Percentiles rank a stretch among this genome's conserved stretches.
Evolutionary conservation across 1,140 invertebrate genomes (phyloP).

Genomic region (Brachionus paranguensis): DNA sequence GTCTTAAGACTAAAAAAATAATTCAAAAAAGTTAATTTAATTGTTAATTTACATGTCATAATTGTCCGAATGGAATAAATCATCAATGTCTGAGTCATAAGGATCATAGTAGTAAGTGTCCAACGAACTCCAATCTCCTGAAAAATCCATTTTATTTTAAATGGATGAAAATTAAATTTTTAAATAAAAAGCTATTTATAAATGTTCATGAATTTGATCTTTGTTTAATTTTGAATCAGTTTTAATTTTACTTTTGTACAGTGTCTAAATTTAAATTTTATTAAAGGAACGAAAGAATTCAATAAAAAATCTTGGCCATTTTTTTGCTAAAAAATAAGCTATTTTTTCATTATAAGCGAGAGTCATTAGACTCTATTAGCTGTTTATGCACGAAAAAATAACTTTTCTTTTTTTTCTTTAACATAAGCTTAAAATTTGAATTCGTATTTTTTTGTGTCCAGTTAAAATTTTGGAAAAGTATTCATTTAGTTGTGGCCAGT

Average conservation of each 20-base stretch:
- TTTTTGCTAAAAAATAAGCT: too few species aligned
- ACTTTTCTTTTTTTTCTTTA: too few species aligned
- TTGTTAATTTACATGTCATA: neutral
- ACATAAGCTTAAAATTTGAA: too few species aligned
- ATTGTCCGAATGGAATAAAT: neutral
- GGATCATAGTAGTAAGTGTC: neutral
- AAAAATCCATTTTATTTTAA: neutral
- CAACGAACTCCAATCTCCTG: neutral
- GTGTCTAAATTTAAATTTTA: too few species aligned
- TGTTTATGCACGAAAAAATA: too few species aligned
- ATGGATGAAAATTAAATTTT: neutral
- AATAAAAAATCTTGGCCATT: too few species aligned
- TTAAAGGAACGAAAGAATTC: too few species aligned
- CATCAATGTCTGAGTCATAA: neutral
- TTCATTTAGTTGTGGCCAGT: too few species aligned
- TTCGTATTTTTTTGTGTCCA: too few species aligned
- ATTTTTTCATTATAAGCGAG: too few species aligned
- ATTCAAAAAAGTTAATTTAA: neutral
- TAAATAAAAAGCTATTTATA: neutral
- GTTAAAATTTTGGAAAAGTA: too few species aligned
- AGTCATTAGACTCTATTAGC: too few species aligned
- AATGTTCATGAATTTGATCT: neutral
- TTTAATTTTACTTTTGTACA: neutral
- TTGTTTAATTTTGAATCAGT: neutral
- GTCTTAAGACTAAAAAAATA: neutral